Evolutionary conservation across 1,140 invertebrate species (phyloP).

Genomic region (Lucilia sericata): DNA sequence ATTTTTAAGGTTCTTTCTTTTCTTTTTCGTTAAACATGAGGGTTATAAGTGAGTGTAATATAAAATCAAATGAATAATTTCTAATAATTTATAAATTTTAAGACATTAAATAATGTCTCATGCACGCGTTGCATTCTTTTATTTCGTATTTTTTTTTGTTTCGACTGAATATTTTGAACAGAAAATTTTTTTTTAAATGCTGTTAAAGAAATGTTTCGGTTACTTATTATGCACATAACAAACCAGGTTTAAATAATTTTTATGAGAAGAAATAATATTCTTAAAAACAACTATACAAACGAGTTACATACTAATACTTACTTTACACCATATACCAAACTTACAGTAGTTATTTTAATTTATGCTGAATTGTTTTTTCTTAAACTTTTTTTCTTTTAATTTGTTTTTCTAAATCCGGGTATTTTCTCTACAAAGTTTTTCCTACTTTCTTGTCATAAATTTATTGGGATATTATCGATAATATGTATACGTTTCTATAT

Average conservation of each 20-base stretch:
- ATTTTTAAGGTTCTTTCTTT: background rate
- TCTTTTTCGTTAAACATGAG: background rate
- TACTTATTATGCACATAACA: slow-evolving; percentile 20
- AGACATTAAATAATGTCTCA: background rate
- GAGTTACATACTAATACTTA: no score
- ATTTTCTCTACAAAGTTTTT: slow-evolving; percentile 23
- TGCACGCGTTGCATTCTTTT: slow-evolving; percentile 8
- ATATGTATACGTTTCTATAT: background rate
- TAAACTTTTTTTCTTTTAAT: background rate
- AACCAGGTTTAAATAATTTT: slow-evolving; percentile 31
- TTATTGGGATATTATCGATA: background rate
- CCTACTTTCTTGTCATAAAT: slow-evolving; percentile 29
- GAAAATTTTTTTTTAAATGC: background rate
- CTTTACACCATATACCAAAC: background rate
- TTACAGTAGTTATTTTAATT: background rate
- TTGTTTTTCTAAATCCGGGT: slow-evolving; percentile 21
- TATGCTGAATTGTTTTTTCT: background rate
- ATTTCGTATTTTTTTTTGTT: no score
- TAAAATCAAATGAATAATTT: background rate
- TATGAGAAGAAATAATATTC: slow-evolving; percentile 16
- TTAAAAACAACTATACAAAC: no score
- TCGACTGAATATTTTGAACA: background rate
- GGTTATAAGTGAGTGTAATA: background rate
- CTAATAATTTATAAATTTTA: slow-evolving; percentile 27
- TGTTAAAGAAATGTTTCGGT: background rate